Evolutionary conservation across 1,140 invertebrate genomes (phyloP), one percentile per base, ranked within the genome.

Genomic region (Eurosta solidaginis): DNA sequence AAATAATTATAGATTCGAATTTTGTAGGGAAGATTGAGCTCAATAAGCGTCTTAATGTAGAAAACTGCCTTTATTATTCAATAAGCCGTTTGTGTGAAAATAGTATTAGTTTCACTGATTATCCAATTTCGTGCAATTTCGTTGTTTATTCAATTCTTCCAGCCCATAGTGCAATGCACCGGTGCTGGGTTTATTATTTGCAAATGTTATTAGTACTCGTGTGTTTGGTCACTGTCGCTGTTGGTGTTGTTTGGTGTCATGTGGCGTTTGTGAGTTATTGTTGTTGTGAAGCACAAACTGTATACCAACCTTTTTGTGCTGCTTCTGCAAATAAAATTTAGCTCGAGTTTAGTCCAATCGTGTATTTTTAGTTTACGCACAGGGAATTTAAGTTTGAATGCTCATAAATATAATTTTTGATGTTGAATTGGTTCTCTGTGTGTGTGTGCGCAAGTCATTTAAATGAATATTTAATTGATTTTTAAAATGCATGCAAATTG

Each of bases 261-360:
- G 59, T 68, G 59, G 59, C 59, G 54, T 68, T 68, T 29, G 59
- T 68, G 59, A 33, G n/a, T 9, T 17, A 20, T 68, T 42, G 45
- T 17, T 12, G 45, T 47, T 9, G 14, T 29, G 17, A 68, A n/a
- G 29, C 33, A 33, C 59, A 42, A 40, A 17, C 59, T 36, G 27
- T 40, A 33, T 6, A 42, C 33, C 20, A 17, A 17, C n/a, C 20
- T 59, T 47, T 47, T 47, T 27, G 6, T 6, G 33, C 59, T 22
- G 52, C 25, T 25, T 2, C 9, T n/a, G 52, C 10, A 59, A 59
- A 59, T 33, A 33, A 59, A 68, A 40, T 68, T 29, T n/a, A n/a
- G n/a, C 33, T 22, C 59, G 59, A 22, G 33, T 40, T 40, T 4
- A 7, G n/a, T 17, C n/a, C 17, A 22, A 40, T 40, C 22, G 3